phyloP scores from a whole-genome alignment of 2,888 invertebrate genomes.

The Cheilosia variabilis region DNA sequence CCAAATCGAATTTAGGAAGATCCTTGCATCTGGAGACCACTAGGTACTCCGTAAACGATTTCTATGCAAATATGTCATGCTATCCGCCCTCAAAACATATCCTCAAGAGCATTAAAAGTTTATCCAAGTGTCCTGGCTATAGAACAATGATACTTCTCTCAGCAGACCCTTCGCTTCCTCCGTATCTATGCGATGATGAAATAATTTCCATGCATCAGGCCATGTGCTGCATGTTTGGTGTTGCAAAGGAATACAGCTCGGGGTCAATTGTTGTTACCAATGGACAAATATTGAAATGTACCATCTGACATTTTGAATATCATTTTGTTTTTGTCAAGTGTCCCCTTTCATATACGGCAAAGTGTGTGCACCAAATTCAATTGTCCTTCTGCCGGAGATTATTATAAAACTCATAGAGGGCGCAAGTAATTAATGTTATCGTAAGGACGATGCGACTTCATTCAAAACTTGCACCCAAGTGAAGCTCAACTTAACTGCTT shows the following conservation, averaged over 20 bases:
- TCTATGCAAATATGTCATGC: conserved; percentile 61
- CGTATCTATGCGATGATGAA: conserved; percentile 17
- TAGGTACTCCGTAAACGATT: conserved; percentile 58
- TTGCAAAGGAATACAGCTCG: conserved; percentile 8
- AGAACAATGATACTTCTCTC: conserved; percentile 49
- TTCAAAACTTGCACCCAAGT: conserved; percentile 23
- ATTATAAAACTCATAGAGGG: conserved; percentile 14
- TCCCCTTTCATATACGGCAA: neutral
- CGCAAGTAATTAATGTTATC: conserved; percentile 31
- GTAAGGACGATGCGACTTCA: conserved; percentile 26
- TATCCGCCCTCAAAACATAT: conserved; percentile 37
- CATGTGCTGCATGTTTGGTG: conserved; percentile 14
- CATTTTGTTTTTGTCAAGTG: conserved; percentile 39
- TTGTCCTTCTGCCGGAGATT: conserved; percentile 9
- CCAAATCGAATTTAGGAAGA: conserved; percentile 46
- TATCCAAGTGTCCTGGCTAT: conserved; percentile 46
- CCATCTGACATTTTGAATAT: conserved; percentile 31
- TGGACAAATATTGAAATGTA: conserved; percentile 57
- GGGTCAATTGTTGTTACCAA: conserved; percentile 47
- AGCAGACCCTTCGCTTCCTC: conserved; percentile 12
- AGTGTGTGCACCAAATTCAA: conserved; percentile 16
- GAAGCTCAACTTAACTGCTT: conserved; percentile 21
- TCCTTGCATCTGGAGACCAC: conserved; percentile 31
- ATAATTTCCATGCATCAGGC: conserved; percentile 40
- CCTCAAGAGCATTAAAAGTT: conserved; percentile 67